phyloP scores from a whole-genome alignment of 2,113 vertebrate species.

The Engraulis encrasicolus region DNA sequence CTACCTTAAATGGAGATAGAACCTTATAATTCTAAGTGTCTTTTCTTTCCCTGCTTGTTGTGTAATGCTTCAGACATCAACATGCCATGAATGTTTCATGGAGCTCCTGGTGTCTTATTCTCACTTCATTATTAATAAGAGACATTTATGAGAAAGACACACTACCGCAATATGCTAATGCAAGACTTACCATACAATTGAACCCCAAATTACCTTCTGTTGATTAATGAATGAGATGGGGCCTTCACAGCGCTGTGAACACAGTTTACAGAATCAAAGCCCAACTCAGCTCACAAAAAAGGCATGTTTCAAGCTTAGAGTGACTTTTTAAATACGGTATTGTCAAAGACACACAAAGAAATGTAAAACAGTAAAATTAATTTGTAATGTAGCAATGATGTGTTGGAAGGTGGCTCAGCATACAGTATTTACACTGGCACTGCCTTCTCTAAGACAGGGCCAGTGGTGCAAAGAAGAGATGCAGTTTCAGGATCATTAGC shows the following conservation, averaged over 20 bases:
- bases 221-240: neutral
- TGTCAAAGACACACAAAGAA: neutral
- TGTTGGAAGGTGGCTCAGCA: neutral
- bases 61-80: neutral
- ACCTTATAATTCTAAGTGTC: too few species aligned
- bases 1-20: too few species aligned
- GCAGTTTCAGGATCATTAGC: conserved; percentile 1
- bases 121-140: conserved; percentile 14
- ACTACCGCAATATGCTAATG: neutral
- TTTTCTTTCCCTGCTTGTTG: neutral
- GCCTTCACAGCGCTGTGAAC: neutral
- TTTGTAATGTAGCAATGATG: neutral
- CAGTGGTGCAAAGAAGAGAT: too few species aligned
- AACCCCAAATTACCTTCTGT: neutral
- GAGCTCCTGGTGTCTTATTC: neutral
- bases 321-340: neutral
- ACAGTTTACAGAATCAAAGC: neutral
- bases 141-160: neutral
- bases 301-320: neutral
- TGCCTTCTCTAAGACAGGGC: neutral
- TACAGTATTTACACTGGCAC: neutral
- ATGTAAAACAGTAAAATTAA: neutral
- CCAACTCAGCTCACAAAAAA: neutral
- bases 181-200: neutral
- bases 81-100: neutral